Conservation (phyloP, 2,113 vertebrate species). For the Grus americana region DNA sequence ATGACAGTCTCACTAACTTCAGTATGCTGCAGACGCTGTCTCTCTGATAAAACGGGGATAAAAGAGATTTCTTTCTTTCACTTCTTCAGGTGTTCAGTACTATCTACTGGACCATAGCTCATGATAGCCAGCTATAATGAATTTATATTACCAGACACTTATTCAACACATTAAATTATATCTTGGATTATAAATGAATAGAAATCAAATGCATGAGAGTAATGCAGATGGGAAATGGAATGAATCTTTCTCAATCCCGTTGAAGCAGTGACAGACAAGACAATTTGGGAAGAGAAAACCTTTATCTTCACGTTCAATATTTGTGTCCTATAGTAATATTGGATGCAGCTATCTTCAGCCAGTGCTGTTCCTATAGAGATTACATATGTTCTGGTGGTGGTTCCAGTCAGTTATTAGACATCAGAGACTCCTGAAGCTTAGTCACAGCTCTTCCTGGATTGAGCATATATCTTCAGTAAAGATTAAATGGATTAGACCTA, state of each 20-base stretch:
- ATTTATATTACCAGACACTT: background rate
- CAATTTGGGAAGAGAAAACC: background rate
- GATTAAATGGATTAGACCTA: background rate
- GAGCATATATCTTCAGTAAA: background rate
- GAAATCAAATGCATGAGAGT: background rate
- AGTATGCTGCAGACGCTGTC: background rate
- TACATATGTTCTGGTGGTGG: background rate
- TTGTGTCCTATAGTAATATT: background rate
- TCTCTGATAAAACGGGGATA: background rate
- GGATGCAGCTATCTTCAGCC: background rate
- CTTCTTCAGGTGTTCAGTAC: background rate
- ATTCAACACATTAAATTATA: background rate
- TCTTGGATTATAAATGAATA: background rate
- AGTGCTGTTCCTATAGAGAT: background rate
- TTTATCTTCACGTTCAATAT: background rate
- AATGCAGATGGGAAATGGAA: background rate
- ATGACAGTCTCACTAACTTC: background rate
- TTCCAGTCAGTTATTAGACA: background rate
- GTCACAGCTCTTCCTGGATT: background rate
- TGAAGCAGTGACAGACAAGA: background rate
- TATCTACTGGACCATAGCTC: background rate
- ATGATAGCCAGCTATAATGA: background rate
- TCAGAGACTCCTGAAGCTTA: background rate
- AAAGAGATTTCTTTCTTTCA: background rate
- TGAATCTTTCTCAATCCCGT: background rate